Percentiles rank a stretch among this genome's conserved stretches.
Conservation (phyloP, 1,140 invertebrate genomes). For the Halictus rubicundus region DNA sequence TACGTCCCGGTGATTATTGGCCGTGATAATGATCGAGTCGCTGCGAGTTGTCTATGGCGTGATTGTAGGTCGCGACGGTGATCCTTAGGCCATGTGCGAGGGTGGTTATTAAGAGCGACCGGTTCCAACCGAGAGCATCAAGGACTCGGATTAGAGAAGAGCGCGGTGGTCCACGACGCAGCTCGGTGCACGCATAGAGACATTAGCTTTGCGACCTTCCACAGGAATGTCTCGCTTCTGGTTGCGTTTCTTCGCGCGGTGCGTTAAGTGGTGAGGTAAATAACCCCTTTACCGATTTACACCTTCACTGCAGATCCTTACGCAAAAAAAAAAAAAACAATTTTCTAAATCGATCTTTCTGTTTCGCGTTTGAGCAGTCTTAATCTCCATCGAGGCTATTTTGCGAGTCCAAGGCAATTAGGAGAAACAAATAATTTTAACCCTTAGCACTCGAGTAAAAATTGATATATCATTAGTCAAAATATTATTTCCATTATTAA, state of each 20-base stretch:
- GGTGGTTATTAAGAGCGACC: conserved; percentile 79
- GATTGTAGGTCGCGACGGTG: conserved; percentile 74
- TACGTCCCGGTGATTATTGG: conserved; percentile 78
- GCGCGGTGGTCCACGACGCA: neutral
- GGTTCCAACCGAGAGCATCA: conserved; percentile 63
- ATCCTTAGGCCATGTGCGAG: conserved; percentile 76
- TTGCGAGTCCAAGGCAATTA: no score
- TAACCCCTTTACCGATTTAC: no score
- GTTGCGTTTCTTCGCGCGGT: neutral
- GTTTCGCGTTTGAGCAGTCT: no score
- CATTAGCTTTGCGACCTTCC: neutral
- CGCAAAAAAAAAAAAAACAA: no score
- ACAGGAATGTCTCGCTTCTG: neutral
- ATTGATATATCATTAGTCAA: no score
- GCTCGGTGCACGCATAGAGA: neutral
- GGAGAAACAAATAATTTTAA: no score
- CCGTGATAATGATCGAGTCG: conserved; percentile 79
- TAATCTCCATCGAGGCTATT: no score
- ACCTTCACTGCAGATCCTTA: no score
- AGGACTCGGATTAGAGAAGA: conserved; percentile 38
- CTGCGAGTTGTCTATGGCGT: conserved; percentile 77
- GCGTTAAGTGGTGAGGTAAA: no score
- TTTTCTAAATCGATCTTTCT: no score
- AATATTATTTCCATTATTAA: no score
- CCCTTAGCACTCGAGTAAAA: no score